These are phyloP conservation scores for Lagodon rhomboides DNA, from an alignment of 2,797 vertebrate species.

Conservation along the genomic window DNA sequence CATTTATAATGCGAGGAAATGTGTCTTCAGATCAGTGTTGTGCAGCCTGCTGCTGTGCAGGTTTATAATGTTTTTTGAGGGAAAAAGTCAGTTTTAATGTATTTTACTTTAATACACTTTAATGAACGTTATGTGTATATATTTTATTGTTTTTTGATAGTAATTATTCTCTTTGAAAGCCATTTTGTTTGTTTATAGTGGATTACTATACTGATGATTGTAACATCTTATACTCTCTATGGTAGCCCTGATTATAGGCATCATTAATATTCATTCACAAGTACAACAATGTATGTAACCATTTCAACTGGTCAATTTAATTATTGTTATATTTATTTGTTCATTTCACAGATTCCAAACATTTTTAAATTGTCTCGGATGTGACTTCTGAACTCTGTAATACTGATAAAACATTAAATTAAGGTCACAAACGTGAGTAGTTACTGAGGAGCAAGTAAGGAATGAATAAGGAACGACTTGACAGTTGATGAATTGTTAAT, in stretches of 20 bases:
- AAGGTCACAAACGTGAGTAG: too few species aligned
- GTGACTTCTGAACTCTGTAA: neutral
- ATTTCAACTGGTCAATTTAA: neutral
- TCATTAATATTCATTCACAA: neutral
- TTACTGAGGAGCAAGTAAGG: too few species aligned
- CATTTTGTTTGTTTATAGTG: neutral
- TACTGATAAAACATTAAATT: too few species aligned
- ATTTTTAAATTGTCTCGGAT: neutral
- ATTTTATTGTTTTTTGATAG: neutral
- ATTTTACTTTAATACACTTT: slow-evolving; percentile 10
- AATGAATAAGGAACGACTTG: too few species aligned
- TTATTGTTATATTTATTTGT: slow-evolving; percentile 8
- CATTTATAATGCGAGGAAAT: neutral
- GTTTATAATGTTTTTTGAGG: neutral
- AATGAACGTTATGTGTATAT: neutral
- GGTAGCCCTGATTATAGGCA: neutral
- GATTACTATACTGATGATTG: neutral
- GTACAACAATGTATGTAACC: neutral
- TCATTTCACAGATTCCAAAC: neutral
- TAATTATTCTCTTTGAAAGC: neutral
- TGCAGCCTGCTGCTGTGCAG: neutral
- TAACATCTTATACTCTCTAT: neutral
- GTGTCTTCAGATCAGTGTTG: neutral
- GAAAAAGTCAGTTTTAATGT: neutral
- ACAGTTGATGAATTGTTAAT: too few species aligned